Base-by-base conservation (phyloP, 2,888 invertebrate species). In the Heliconius charithonia region DNA sequence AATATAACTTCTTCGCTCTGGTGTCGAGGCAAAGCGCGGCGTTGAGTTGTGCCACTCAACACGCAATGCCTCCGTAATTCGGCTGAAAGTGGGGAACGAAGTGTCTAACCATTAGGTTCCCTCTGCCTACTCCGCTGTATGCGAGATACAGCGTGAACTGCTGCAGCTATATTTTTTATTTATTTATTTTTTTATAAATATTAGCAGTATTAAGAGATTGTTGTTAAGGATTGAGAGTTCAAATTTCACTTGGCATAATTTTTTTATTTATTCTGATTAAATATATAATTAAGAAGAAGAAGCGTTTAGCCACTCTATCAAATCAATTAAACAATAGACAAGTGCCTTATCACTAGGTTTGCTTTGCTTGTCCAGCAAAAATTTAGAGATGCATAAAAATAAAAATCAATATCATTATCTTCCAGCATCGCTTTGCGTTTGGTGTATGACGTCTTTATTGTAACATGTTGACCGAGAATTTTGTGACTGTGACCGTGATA, bases 401-500 rank as follows among this genome's bases (percentile, higher is more conserved):
- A 51, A 62, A n/a, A 2, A 25, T 0, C n/a, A 4, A 62, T 62
- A 16, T 62, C 62, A 25, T 62, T 4, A 29, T n/a, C 1, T 22
- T 51, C 4, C 4, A 10, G 3, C n/a, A 56, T 71, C 16, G 71
- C 29, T 45, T 74, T 3, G 12, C 66, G 45, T 74, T 63, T 29
- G 66, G 62, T 76, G 41, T 62, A 62, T 62, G 19, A 9, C 22
- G 37, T 25, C 70, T 19, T 76, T 70, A 71, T n/a, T 59, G 63
- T 59, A 76, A 71, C 19, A 71, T 45, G 29, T 71, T 71, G 76
- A 76, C 76, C 76, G 76, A 76, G 76, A 76, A 70, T 69, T 59
- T 69, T 45, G 75, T 70, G 76, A 70, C 76, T 45, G 75, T 70
- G 76, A 70, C 76, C 76, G 67, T 76, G 76, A 76, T 71, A 70